Percentiles rank a stretch among this genome's conserved stretches.
Conservation (phyloP, 2,797 vertebrate genomes). For the Rhinogobio ventralis region DNA sequence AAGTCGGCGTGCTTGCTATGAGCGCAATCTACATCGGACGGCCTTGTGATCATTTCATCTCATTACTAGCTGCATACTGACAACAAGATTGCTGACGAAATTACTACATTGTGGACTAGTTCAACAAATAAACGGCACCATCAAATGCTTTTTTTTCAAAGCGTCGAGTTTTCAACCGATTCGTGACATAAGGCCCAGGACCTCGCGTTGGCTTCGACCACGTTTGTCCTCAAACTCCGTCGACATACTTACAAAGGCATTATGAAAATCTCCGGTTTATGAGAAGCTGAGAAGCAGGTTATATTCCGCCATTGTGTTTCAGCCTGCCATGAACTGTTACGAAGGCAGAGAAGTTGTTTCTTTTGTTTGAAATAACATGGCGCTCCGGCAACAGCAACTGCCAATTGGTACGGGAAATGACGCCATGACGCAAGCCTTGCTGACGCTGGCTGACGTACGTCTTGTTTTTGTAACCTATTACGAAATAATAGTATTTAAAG, state of each 20-base stretch:
- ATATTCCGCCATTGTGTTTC: constrained; percentile 34
- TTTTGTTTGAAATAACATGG: constrained; percentile 83
- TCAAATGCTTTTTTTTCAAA: not conserved
- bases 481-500: not conserved
- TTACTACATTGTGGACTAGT: not conserved
- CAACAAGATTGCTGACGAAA: not conserved
- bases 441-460: not conserved
- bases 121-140: not conserved
- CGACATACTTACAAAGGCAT: constrained; percentile 72
- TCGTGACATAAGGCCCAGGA: constrained; percentile 37
- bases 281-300: constrained; percentile 40
- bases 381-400: constrained; percentile 60
- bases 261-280: constrained; percentile 43
- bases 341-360: constrained; percentile 43
- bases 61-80: not conserved
- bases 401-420: constrained; percentile 29
- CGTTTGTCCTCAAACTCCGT: not conserved
- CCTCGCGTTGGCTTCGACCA: not conserved
- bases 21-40: not conserved
- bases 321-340: constrained; percentile 14
- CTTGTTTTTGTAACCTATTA: not conserved
- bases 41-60: not conserved
- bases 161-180: not conserved
- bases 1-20: not conserved
- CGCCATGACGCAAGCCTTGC: constrained; percentile 8